Evolutionary conservation across 2,113 vertebrate genomes (phyloP).

Genomic region (Osmerus mordax): DNA sequence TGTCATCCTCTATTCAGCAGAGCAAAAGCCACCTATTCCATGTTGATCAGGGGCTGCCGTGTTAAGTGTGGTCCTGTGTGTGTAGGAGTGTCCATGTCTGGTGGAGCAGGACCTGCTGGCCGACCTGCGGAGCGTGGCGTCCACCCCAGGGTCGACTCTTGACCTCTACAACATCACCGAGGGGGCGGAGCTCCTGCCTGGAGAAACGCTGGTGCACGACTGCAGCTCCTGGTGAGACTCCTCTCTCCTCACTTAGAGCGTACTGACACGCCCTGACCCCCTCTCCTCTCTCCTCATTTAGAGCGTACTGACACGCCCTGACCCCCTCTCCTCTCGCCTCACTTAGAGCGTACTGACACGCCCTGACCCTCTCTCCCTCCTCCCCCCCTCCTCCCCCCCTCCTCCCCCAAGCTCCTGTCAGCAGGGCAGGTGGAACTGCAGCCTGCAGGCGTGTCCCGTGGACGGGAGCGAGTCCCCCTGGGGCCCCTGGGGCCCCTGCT

Average conservation of each 20-base stretch:
- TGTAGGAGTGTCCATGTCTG: conserved; percentile 82
- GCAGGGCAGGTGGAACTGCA: conserved; percentile 77
- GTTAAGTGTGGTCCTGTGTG: conserved; percentile 16
- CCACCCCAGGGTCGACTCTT: conserved; percentile 20
- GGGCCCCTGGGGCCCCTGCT: conserved; percentile 79
- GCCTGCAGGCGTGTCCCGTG: conserved; percentile 62
- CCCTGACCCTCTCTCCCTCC: background rate
- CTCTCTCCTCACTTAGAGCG: background rate
- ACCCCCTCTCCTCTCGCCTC: background rate
- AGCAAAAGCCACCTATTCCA: too few species aligned
- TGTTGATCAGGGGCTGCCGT: too few species aligned
- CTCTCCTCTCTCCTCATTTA: background rate
- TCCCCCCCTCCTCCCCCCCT: background rate
- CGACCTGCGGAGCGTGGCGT: conserved; percentile 53
- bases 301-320: background rate
- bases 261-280: too few species aligned
- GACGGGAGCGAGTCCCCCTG: conserved; percentile 70
- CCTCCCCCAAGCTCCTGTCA: conserved; percentile 67
- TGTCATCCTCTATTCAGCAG: too few species aligned
- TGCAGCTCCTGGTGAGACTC: conserved; percentile 80
- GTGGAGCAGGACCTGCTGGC: conserved; percentile 66
- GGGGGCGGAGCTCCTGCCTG: conserved; percentile 73
- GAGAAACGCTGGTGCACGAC: conserved; percentile 62
- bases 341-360: too few species aligned
- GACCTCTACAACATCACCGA: conserved; percentile 53